Evolutionary conservation across 2,113 vertebrate genomes (phyloP).

Genomic region (Ceuthmochares aereus): DNA sequence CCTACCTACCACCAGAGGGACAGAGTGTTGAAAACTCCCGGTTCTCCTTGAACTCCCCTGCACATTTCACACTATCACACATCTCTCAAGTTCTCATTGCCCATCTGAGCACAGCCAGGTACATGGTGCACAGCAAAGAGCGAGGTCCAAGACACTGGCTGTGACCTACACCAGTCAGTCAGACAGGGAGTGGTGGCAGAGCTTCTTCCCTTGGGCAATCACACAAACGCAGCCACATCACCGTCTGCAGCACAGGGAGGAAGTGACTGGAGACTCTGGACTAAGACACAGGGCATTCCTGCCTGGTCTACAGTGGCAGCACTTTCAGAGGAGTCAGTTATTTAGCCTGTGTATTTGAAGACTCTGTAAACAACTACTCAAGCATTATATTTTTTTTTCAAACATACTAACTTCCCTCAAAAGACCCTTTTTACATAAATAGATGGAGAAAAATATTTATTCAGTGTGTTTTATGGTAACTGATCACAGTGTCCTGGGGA

Average conservation of each 20-base stretch:
- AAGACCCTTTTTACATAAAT: slow-evolving; percentile 47
- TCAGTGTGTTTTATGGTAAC: background rate
- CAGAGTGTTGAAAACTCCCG: accelerated
- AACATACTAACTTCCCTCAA: slow-evolving; percentile 48
- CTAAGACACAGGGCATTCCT: background rate
- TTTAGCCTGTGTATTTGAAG: slow-evolving; percentile 52
- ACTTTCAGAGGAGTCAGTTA: background rate
- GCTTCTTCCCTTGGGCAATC: background rate
- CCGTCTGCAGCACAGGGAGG: background rate
- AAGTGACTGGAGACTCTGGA: background rate
- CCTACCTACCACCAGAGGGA: background rate
- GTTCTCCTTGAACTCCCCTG: accelerated
- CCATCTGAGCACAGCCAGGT: background rate
- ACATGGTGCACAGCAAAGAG: background rate
- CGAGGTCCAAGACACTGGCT: background rate
- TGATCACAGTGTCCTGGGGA: background rate
- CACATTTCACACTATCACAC: background rate
- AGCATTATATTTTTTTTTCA: background rate
- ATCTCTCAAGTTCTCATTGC: background rate
- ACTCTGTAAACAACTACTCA: slow-evolving; percentile 49
- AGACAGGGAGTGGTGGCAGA: background rate
- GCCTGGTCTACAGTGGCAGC: background rate
- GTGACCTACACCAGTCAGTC: accelerated
- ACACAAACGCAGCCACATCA: background rate
- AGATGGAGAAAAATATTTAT: slow-evolving; percentile 30